A percentile compares a stretch with the other conserved stretches of the same genome.
These are phyloP conservation scores for Stomatorhinus walkeri DNA, from an alignment of 2,797 vertebrate genomes.

Conservation along the genomic window DNA sequence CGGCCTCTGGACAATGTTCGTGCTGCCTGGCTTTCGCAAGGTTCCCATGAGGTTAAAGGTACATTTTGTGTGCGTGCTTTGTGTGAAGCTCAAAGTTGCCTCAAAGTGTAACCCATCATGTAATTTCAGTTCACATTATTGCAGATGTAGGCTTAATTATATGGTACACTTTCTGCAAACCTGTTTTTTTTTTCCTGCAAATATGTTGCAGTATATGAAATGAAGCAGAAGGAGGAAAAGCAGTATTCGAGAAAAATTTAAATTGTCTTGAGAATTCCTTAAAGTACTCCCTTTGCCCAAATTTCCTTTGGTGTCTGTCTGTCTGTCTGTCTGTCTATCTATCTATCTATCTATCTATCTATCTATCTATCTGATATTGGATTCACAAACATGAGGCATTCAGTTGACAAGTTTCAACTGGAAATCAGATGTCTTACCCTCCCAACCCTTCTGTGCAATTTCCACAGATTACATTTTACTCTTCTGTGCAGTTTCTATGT, in stretches of 20 bases:
- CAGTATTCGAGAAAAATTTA: not conserved
- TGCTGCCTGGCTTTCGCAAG: constrained; percentile 56
- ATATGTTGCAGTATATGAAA: not conserved
- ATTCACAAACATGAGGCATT: not conserved
- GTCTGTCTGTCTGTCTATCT: no score
- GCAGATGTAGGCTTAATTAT: not conserved
- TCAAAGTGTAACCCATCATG: not conserved
- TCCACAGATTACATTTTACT: not conserved
- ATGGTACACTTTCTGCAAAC: not conserved
- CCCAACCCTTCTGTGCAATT: not conserved
- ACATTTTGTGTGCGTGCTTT: not conserved
- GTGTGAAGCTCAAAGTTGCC: not conserved
- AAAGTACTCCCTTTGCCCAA: not conserved
- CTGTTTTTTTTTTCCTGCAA: not conserved
- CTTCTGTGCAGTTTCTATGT: not conserved
- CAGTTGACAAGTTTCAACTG: not conserved
- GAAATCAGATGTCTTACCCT: not conserved
- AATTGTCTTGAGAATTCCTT: not conserved
- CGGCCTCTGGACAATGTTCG: constrained; percentile 60
- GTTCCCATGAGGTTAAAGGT: constrained; percentile 61
- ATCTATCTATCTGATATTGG: not conserved
- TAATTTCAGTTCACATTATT: not conserved
- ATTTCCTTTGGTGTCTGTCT: not conserved
- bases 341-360: no score
- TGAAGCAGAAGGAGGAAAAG: not conserved